These are phyloP conservation scores for Merodon equestris DNA, from an alignment of 2,888 invertebrate genomes.

Conservation along the genomic window DNA sequence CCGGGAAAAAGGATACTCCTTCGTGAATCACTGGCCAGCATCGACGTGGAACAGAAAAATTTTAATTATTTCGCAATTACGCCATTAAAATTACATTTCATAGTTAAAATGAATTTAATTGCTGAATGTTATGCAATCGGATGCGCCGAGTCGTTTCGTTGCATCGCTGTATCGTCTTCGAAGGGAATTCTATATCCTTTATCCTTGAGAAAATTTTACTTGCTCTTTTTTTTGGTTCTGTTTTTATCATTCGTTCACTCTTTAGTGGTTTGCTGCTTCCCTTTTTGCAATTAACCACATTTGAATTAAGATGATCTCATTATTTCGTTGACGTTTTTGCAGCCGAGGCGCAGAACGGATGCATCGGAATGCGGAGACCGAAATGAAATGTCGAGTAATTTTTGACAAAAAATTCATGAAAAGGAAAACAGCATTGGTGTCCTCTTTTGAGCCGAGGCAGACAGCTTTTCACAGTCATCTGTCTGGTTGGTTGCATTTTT, in stretches of 20 bases:
- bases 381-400: too few relatives aligned
- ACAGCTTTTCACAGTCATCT: too few relatives aligned
- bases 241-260: constrained; percentile 1
- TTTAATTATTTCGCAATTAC: constrained; percentile 64
- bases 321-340: too few relatives aligned
- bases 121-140: constrained; percentile 47
- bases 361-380: too few relatives aligned
- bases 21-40: too few relatives aligned
- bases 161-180: constrained; percentile 14
- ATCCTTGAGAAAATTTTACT: neutral
- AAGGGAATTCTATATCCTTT: constrained; percentile 26
- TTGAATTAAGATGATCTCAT: constrained; percentile 46
- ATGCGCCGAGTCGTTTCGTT: constrained; percentile 8
- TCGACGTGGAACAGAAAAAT: constrained; percentile 1
- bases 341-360: too few relatives aligned
- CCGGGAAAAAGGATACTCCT: too few relatives aligned
- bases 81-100: constrained; percentile 62
- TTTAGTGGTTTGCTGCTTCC: neutral
- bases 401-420: too few relatives aligned
- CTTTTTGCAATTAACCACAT: constrained; percentile 60
- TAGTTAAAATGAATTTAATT: constrained; percentile 65
- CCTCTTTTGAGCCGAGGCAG: too few relatives aligned
- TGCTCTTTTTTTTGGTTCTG: neutral
- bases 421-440: too few relatives aligned
- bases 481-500: too few relatives aligned